A percentile compares a stretch with the other conserved stretches of the same genome.
Conservation (phyloP, 2,113 vertebrate genomes). For the Strix aluco region DNA sequence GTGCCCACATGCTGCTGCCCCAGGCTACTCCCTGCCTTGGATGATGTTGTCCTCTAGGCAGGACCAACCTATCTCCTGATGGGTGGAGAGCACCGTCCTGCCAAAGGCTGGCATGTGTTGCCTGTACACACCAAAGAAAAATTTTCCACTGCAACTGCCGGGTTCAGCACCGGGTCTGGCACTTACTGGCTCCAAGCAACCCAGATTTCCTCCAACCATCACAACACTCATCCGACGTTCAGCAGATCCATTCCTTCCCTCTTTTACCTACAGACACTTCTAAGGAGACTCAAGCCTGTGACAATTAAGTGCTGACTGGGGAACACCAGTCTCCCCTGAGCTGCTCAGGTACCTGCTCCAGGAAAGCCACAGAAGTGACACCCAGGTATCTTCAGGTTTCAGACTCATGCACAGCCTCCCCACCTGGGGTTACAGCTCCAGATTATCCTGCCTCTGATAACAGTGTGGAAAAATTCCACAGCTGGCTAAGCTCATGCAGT, state of each 20-base stretch:
- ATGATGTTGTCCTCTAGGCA: neutral
- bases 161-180: neutral
- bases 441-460: neutral
- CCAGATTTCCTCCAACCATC: neutral
- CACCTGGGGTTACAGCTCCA: neutral
- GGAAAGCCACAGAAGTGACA: neutral
- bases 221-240: accelerated
- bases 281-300: neutral
- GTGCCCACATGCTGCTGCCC: neutral
- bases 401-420: neutral
- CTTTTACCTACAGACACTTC: neutral
- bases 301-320: neutral
- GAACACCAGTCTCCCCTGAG: neutral
- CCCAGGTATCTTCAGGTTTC: neutral
- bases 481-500: neutral
- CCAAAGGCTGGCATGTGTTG: accelerated
- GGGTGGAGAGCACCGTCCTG: neutral
- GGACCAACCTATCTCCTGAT: neutral
- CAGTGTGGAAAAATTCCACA: neutral
- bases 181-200: neutral
- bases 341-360: accelerated
- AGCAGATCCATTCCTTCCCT: neutral
- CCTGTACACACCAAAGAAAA: neutral
- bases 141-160: neutral
- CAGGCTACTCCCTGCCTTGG: neutral